Evolutionary conservation across 2,797 vertebrate species (phyloP).

Genomic region (Cossypha niveicapilla): DNA sequence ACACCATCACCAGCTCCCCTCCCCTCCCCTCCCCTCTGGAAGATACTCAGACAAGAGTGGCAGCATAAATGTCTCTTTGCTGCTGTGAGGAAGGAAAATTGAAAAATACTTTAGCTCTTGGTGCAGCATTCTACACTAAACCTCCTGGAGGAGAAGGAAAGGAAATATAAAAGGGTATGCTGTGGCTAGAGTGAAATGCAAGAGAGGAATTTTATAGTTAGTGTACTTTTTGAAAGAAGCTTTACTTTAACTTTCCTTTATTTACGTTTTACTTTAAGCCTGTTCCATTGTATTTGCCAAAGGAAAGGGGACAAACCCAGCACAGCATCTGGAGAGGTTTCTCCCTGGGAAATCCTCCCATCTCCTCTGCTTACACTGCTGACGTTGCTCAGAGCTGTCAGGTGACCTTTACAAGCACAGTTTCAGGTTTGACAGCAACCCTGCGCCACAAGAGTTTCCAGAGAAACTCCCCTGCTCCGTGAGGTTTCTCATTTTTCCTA

Average conservation of each 20-base stretch:
- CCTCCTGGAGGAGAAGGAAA: not conserved
- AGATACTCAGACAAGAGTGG: not conserved
- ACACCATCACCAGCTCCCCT: not conserved
- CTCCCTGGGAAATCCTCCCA: conserved; percentile 1
- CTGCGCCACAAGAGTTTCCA: not conserved
- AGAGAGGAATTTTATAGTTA: not conserved
- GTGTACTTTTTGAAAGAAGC: not conserved
- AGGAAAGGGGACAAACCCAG: conserved; percentile 16
- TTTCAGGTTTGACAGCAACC: not conserved
- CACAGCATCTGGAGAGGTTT: not conserved
- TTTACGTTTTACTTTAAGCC: not conserved
- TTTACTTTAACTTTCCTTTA: too few relatives aligned
- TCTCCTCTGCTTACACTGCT: not conserved
- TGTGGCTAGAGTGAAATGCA: not conserved
- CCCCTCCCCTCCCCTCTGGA: not conserved
- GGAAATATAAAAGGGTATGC: not conserved
- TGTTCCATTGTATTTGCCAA: not conserved
- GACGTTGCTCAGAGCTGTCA: not conserved
- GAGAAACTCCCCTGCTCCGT: not conserved
- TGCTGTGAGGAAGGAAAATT: not conserved
- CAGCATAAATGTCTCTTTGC: not conserved
- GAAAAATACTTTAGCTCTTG: not conserved
- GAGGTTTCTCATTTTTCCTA: conserved; percentile 27
- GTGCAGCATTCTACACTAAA: not conserved
- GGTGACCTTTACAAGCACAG: not conserved